Evolutionary conservation across 2,888 invertebrate species (phyloP).

Genomic region (Artemia sinica): DNA sequence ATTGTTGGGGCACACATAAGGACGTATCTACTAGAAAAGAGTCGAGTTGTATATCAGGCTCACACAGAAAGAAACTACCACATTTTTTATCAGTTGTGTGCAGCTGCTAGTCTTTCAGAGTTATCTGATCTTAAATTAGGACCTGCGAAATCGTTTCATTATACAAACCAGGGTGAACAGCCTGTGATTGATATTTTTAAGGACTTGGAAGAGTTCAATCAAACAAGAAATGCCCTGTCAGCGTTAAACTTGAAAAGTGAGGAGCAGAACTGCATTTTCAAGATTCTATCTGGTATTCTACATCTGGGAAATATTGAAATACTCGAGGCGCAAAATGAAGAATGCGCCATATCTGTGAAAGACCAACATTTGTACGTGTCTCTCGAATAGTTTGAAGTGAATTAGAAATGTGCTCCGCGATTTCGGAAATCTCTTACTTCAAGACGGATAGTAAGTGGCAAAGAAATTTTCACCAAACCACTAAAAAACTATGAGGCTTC

Average conservation of each 20-base stretch:
- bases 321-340: slow-evolving; percentile 40
- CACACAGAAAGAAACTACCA: slow-evolving; percentile 89
- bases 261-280: slow-evolving; percentile 62
- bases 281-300: slow-evolving; percentile 66
- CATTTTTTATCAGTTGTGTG: slow-evolving; percentile 91
- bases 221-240: slow-evolving; percentile 56
- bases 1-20: slow-evolving; percentile 85
- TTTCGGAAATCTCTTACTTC: too few species aligned
- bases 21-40: slow-evolving; percentile 91
- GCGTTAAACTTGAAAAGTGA: slow-evolving; percentile 57
- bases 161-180: slow-evolving; percentile 63
- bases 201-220: slow-evolving; percentile 60
- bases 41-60: slow-evolving; percentile 87
- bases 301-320: slow-evolving; percentile 76
- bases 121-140: slow-evolving; percentile 50
- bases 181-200: slow-evolving; percentile 67
- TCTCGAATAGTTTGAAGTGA: too few species aligned
- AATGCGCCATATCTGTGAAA: slow-evolving; percentile 40
- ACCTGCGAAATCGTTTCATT: slow-evolving; percentile 46
- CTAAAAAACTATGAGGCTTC: slow-evolving; percentile 36
- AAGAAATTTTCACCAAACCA: too few species aligned
- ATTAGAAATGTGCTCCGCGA: too few species aligned
- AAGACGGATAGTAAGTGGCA: too few species aligned
- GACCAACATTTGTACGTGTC: too few species aligned
- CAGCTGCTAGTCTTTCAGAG: slow-evolving; percentile 45